Conservation (phyloP, 2,113 vertebrate species). For the Rhagologus leucostigma region DNA sequence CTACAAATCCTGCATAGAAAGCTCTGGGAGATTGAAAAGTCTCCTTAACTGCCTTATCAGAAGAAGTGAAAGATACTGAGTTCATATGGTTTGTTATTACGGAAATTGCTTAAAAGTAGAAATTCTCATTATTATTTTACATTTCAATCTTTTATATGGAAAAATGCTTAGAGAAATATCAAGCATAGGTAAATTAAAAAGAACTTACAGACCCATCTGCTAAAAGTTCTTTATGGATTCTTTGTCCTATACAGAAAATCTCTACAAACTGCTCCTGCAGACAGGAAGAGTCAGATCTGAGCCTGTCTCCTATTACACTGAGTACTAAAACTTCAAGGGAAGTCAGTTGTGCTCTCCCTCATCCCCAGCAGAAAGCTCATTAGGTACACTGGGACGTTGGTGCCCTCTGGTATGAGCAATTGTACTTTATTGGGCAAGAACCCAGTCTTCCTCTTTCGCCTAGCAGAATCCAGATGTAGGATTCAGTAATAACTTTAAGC, state of each 20-base stretch:
- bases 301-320: not conserved
- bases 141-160: not conserved
- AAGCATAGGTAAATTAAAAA: not conserved
- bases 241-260: not conserved
- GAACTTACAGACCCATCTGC: not conserved
- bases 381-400: not conserved
- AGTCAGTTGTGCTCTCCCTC: not conserved
- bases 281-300: not conserved
- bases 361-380: not conserved
- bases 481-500: conserved; percentile 32
- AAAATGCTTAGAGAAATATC: not conserved
- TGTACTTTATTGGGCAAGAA: conserved; percentile 23
- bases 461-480: conserved; percentile 26
- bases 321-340: not conserved
- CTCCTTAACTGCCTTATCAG: not conserved
- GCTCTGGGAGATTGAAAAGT: not conserved
- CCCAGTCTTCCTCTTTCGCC: not conserved
- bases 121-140: not conserved
- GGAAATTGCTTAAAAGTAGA: not conserved
- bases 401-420: not conserved
- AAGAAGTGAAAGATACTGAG: not conserved
- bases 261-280: not conserved
- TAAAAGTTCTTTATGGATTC: not conserved
- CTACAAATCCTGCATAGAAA: not conserved
- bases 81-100: not conserved